phyloP scores from a whole-genome alignment of 2,888 invertebrate species.

The Sclerodermus sp. region DNA sequence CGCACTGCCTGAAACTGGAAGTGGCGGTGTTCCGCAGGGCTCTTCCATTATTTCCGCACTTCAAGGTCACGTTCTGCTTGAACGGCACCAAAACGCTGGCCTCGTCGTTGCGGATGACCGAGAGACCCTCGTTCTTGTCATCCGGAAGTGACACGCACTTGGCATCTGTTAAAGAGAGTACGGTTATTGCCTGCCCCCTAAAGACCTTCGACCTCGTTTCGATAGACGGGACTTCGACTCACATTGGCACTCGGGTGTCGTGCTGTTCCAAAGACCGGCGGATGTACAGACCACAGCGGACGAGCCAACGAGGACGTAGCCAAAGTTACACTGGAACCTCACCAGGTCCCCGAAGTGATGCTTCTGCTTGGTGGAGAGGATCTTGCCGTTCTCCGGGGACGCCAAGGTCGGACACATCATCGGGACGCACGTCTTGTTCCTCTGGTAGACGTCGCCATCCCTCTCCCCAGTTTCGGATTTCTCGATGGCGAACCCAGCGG shows the following conservation, averaged over 20 bases:
- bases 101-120: constrained; percentile 76
- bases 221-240: constrained; percentile 61
- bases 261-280: constrained; percentile 91
- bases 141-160: constrained; percentile 88
- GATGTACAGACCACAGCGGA: constrained; percentile 84
- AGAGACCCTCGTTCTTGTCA: constrained; percentile 83
- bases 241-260: constrained; percentile 92
- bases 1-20: constrained; percentile 88
- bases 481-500: constrained; percentile 82
- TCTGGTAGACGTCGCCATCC: constrained; percentile 85
- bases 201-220: too few relatives aligned
- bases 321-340: constrained; percentile 92
- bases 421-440: constrained; percentile 93
- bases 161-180: constrained; percentile 80
- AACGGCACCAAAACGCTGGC: constrained; percentile 85
- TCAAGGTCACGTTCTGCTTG: constrained; percentile 85
- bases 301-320: constrained; percentile 88
- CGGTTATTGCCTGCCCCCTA: too few relatives aligned
- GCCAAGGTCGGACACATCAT: constrained; percentile 81
- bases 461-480: constrained; percentile 81
- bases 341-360: constrained; percentile 90
- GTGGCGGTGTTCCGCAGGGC: constrained; percentile 79
- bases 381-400: constrained; percentile 82
- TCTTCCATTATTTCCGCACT: constrained; percentile 77
- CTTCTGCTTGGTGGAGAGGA: constrained; percentile 77